Conservation (phyloP, 1,140 invertebrate genomes). For the Drosophila kikkawai region DNA sequence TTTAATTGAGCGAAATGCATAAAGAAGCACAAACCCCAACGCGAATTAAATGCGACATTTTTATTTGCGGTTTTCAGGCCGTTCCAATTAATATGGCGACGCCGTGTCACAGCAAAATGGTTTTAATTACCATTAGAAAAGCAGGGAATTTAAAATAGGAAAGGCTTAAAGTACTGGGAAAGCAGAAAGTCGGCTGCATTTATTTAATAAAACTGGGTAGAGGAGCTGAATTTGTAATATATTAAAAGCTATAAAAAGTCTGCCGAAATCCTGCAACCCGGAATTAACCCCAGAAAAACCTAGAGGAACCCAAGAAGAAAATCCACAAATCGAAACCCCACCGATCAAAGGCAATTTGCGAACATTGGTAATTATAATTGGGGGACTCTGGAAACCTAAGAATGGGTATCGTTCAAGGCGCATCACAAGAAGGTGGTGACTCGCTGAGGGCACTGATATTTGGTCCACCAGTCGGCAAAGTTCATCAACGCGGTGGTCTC, state of each 20-base stretch:
- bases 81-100: constrained; percentile 46
- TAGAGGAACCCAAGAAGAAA: not conserved
- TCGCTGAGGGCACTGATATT: constrained; percentile 45
- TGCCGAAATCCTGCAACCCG: not conserved
- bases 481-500: not conserved
- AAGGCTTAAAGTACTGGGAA: not conserved
- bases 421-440: not conserved
- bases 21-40: constrained; percentile 23
- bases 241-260: not conserved
- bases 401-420: not conserved
- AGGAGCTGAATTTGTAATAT: not conserved
- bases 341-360: constrained; percentile 38
- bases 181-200: not conserved
- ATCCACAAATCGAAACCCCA: constrained; percentile 6
- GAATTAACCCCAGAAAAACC: not conserved
- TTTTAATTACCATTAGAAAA: constrained; percentile 62
- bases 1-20: constrained; percentile 77
- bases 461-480: constrained; percentile 55
- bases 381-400: not conserved
- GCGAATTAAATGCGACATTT: constrained; percentile 59
- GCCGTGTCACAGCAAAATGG: constrained; percentile 58
- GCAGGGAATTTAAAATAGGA: not conserved
- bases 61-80: constrained; percentile 22
- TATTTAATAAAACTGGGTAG: not conserved
- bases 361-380: constrained; percentile 63